Evolutionary conservation across 92 coral and sea anemone genomes (phyloP).

Genomic region (Actinostola sp.): DNA sequence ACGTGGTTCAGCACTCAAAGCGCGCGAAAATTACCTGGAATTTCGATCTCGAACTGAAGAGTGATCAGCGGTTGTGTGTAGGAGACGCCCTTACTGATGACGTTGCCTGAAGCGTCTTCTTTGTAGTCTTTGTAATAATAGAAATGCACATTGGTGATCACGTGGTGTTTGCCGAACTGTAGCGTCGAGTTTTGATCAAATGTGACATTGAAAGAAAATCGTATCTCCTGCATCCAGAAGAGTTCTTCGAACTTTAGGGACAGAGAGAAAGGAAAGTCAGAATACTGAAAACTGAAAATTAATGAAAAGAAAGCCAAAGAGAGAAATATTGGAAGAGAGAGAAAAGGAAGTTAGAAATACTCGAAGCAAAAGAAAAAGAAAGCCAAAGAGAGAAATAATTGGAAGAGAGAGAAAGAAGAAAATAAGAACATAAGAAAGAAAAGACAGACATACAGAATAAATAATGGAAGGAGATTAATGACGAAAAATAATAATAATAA

Average conservation of each 20-base stretch:
- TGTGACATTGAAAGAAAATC: constrained; percentile 58
- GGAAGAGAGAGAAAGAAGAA: no score
- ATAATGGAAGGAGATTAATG: no score
- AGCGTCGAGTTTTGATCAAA: constrained; percentile 66
- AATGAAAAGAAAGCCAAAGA: constrained; percentile 1
- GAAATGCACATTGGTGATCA: constrained; percentile 66
- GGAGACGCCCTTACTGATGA: constrained; percentile 46
- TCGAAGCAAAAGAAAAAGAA: no score
- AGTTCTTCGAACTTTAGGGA: constrained; percentile 41
- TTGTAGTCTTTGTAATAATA: constrained; percentile 62
- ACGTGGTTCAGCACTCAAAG: not conserved
- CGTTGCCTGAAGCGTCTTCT: constrained; percentile 46
- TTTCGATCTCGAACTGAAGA: constrained; percentile 50
- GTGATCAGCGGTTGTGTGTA: constrained; percentile 54
- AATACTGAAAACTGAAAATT: no score
- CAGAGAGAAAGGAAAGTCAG: no score
- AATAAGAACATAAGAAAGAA: no score
- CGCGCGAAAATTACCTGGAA: constrained; percentile 65
- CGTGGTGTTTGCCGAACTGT: constrained; percentile 64
- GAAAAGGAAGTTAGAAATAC: no score
- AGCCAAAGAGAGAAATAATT: no score
- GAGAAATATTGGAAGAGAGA: no score
- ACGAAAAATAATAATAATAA: no score
- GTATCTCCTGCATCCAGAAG: constrained; percentile 39
- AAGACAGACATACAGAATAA: no score